Base-by-base conservation (phyloP, 2,797 vertebrate species). In the Esox lucius region DNA sequence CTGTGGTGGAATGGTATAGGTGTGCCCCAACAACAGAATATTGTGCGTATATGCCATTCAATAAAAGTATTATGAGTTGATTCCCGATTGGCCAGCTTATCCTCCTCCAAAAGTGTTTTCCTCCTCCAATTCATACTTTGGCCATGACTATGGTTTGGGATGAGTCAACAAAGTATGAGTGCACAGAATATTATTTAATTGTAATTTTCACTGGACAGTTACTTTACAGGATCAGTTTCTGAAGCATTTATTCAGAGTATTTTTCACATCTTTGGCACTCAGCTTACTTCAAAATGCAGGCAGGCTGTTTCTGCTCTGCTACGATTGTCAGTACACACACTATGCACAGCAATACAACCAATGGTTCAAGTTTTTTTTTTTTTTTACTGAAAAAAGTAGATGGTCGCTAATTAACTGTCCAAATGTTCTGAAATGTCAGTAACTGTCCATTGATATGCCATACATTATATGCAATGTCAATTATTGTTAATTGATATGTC, bases 301-400 rank as follows among this genome's bases (percentile, higher is more conserved):
- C 53, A 56, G 53, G n/a, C 53, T n/a, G 19, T 56, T n/a, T 53
- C 19, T 61, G 22, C 3, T 61, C 17, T 61, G 56, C 19, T 61
- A 3, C 12, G 56, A 24, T 61, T 24, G 22, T 24, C 15, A 61
- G 22, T 61, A 61, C 61, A 61, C 22, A 61, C 22, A 61, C 56
- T 24, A 61, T 22, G 22, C 22, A 70, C 48, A 70, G 6, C 89
- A 90, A 22, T n/a, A 59, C 70, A 35, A 42, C 19, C 53, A 84
- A 85, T 74, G 77, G 68, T 80, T 72, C 71, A 74, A 83, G 77
- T 84, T 90, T 91, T 84, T 11, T 76, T 77, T 84, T 90, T 91
- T 84, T 11, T 76, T 89, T 83, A 83, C 85, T 79, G 79, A 86
- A 73, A 82, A 89, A 89, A 86, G 83, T 42, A 61, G 53, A 72